phyloP scores from a whole-genome alignment of 2,797 vertebrate species.

The Serranus cabrilla region DNA sequence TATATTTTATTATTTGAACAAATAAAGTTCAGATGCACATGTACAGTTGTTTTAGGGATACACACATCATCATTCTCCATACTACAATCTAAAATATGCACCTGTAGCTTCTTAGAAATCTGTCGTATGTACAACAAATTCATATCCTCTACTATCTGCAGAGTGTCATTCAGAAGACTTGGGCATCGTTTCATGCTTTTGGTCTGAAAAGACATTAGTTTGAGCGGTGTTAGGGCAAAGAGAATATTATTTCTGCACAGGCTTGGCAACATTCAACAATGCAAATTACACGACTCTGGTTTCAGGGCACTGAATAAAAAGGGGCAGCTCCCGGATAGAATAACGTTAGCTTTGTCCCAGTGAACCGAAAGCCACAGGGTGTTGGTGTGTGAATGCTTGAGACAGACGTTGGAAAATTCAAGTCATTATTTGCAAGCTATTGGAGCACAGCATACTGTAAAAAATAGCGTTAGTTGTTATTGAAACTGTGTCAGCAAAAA shows the following conservation, averaged over 20 bases:
- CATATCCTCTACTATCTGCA: constrained; percentile 70
- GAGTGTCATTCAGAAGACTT: constrained; percentile 59
- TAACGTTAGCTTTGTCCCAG: constrained; percentile 12
- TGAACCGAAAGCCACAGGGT: neutral
- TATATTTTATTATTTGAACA: too few species aligned
- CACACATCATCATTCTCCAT: constrained; percentile 47
- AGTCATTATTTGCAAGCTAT: neutral
- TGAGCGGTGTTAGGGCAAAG: constrained; percentile 23
- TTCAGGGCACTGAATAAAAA: constrained; percentile 25
- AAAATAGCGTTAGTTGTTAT: neutral
- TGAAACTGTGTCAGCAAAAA: neutral
- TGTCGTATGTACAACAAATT: constrained; percentile 72
- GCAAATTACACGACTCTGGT: constrained; percentile 25
- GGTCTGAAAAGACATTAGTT: constrained; percentile 57
- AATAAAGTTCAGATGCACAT: neutral
- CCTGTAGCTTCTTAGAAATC: constrained; percentile 76
- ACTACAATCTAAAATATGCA: constrained; percentile 20
- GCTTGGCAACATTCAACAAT: constrained; percentile 12
- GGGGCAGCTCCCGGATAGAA: constrained; percentile 6
- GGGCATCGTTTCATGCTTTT: constrained; percentile 62
- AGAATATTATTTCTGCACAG: neutral
- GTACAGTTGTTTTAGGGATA: neutral
- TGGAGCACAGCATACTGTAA: neutral
- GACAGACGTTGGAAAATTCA: neutral
- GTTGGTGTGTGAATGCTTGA: neutral